A percentile compares a stretch with the other conserved stretches of the same genome.
phyloP scores from a whole-genome alignment of 1,140 invertebrate genomes.

The Aphaenogaster rudis region DNA sequence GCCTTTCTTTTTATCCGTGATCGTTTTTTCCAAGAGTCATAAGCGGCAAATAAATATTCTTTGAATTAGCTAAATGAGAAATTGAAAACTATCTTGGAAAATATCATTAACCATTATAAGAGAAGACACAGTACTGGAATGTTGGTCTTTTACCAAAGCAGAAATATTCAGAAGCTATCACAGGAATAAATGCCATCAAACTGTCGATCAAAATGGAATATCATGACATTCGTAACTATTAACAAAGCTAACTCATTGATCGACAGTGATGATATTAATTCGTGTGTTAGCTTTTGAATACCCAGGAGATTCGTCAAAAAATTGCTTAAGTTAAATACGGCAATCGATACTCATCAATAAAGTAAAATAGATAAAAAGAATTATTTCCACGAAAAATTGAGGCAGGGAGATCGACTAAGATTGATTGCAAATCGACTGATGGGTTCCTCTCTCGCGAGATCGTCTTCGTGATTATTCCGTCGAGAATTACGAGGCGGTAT shows the following conservation, averaged over 20 bases:
- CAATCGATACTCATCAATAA: background rate
- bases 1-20: background rate
- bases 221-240: background rate
- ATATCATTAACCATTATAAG: background rate
- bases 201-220: background rate
- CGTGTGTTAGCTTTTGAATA: constrained; percentile 4
- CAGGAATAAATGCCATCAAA: background rate
- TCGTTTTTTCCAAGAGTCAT: background rate
- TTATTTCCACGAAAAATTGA: background rate
- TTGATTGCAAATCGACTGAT: constrained; percentile 26
- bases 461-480: constrained; percentile 33
- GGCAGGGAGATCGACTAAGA: constrained; percentile 20
- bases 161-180: background rate
- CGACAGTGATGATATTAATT: constrained; percentile 17
- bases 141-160: background rate
- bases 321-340: background rate
- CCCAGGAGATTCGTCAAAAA: background rate
- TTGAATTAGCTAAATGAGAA: constrained; percentile 4
- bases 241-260: background rate
- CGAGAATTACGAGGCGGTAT: constrained; percentile 14
- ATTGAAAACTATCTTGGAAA: background rate
- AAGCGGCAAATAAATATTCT: background rate
- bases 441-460: background rate
- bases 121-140: background rate
- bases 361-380: constrained; percentile 12